Conservation (phyloP, 2,797 vertebrate species). For the Leuciscus waleckii region DNA sequence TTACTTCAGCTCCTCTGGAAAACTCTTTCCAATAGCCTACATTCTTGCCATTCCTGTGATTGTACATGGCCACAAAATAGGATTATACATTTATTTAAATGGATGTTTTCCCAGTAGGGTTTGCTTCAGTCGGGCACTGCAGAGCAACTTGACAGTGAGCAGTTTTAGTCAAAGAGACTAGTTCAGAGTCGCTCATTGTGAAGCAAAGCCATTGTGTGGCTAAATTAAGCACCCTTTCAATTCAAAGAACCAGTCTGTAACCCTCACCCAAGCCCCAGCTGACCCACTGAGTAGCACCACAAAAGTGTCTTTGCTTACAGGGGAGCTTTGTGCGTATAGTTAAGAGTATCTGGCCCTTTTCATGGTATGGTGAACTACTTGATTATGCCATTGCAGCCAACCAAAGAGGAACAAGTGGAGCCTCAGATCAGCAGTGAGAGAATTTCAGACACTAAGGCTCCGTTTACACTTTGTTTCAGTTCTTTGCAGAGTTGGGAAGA, state of each 20-base stretch:
- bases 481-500: background rate
- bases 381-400: conserved; percentile 23
- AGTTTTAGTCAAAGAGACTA: conserved; percentile 45
- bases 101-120: conserved; percentile 43
- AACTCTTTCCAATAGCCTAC: conserved; percentile 36
- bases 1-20: conserved; percentile 48
- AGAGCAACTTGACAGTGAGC: conserved; percentile 31
- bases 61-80: conserved; percentile 38
- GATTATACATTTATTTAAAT: conserved; percentile 48
- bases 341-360: conserved; percentile 35
- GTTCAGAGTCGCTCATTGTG: conserved; percentile 37
- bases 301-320: conserved; percentile 45
- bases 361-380: conserved; percentile 27
- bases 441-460: conserved; percentile 34
- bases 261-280: conserved; percentile 43
- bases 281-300: conserved; percentile 34
- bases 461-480: conserved; percentile 6
- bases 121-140: conserved; percentile 7
- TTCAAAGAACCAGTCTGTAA: conserved; percentile 36
- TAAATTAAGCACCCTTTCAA: conserved; percentile 49
- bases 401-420: conserved; percentile 12
- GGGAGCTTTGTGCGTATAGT: conserved; percentile 23
- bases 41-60: conserved; percentile 42
- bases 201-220: conserved; percentile 43
- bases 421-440: conserved; percentile 19